Conservation (phyloP, 2,797 vertebrate genomes). For the Neosilurus hyrtlii region DNA sequence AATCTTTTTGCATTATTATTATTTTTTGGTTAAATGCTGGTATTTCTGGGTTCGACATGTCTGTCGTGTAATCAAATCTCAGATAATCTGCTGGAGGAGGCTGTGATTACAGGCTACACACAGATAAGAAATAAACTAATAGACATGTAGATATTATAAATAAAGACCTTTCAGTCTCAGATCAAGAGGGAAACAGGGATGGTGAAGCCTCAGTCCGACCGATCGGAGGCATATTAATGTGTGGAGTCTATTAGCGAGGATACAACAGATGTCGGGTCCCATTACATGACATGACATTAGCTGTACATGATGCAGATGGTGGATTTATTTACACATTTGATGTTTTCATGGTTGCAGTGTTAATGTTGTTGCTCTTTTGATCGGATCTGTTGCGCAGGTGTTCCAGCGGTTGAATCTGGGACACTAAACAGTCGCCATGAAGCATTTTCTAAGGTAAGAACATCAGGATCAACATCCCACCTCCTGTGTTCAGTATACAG, state of each 20-base stretch:
- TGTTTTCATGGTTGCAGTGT: not conserved
- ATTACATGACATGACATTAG: too few relatives aligned
- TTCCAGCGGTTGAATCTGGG: constrained; percentile 34
- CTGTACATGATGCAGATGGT: not conserved
- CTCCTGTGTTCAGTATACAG: constrained; percentile 3
- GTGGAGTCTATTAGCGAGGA: not conserved
- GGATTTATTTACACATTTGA: too few relatives aligned
- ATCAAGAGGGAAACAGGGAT: not conserved
- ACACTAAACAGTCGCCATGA: constrained; percentile 67
- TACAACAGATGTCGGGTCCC: not conserved
- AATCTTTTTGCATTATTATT: too few relatives aligned
- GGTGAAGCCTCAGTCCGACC: constrained; percentile 25
- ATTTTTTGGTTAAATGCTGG: not conserved
- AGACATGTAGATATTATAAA: not conserved
- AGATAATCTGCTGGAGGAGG: not conserved
- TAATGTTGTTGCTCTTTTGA: not conserved
- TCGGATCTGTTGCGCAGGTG: constrained; percentile 37
- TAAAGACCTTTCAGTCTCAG: not conserved
- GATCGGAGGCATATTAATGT: not conserved
- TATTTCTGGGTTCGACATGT: not conserved
- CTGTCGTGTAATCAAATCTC: not conserved
- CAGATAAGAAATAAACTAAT: not conserved
- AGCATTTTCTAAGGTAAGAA: constrained; percentile 78
- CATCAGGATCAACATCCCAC: not conserved
- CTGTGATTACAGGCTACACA: not conserved